phyloP scores from a whole-genome alignment of 2,888 invertebrate species.

The Parnassius smintheus region DNA sequence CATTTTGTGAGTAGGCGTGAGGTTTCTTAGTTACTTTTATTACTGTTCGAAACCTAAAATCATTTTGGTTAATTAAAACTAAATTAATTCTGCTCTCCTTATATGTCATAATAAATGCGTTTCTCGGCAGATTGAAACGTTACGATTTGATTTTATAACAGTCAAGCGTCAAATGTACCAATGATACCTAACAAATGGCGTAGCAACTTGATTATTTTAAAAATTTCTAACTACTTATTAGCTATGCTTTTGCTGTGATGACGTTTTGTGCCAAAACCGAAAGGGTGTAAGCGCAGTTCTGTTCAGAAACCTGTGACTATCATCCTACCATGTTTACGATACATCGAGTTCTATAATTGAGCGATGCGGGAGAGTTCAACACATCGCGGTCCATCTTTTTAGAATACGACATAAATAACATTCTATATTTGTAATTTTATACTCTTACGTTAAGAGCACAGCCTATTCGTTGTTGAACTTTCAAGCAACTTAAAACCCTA shows the following conservation, averaged over 20 bases:
- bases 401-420: conserved; percentile 81
- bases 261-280: conserved; percentile 31
- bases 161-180: not conserved
- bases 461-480: conserved; percentile 45
- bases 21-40: too few relatives aligned
- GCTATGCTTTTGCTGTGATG: conserved; percentile 46
- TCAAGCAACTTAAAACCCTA: conserved; percentile 49
- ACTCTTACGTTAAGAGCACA: conserved; percentile 63
- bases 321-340: conserved; percentile 61
- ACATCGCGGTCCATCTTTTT: conserved; percentile 80
- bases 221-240: conserved; percentile 1
- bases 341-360: conserved; percentile 77
- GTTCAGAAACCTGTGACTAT: conserved; percentile 48
- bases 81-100: not conserved
- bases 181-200: conserved; percentile 57
- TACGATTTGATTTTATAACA: not conserved
- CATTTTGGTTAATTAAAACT: not conserved
- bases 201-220: conserved; percentile 50
- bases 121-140: not conserved
- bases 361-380: conserved; percentile 80
- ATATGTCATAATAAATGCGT: not conserved
- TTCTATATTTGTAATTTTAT: conserved; percentile 80
- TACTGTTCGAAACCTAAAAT: not conserved
- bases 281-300: conserved; percentile 52
- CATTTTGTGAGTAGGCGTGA: too few relatives aligned